Base-by-base conservation (phyloP, 2,888 invertebrate genomes). In the Caenorhabditis virilis region DNA sequence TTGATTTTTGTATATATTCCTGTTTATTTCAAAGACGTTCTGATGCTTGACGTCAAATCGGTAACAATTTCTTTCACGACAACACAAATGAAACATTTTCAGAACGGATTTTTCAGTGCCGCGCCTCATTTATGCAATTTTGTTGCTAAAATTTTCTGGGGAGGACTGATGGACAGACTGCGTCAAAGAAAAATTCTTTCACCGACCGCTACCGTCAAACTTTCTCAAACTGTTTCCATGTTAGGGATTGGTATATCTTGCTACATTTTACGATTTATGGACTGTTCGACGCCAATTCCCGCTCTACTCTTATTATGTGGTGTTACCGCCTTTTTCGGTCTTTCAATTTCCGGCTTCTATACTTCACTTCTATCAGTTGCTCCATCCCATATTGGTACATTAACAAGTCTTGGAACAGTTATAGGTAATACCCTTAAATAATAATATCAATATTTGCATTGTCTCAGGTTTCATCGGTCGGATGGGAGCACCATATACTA, bases 1-100 rank as follows among this genome's bases (percentile, higher is more conserved):
- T 48, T 79, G 22, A 62, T 77, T 13, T 74, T 78, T 25, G 62
- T 71, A 9, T 79, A 78, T 48, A 66, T 79, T 23, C 79, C 79
- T 15, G 60, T 74, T 1, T 79, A 75, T 50, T 75, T 79, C 53
- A 79, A 79, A 39, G 78, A 79, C 58, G 76, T 75, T 3, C 58
- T 79, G 13, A 64, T 57, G 46, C 50, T 79, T 15, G 66, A 70
- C 50, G 64, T 77, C 2, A 57, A 71, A 56, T 57, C 61, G 22
- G 67, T 68, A 26, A 26, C 71, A 56, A n/a, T 1, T 30, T 7
- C 16, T 36, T 30, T 11, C 1, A 18, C n/a, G n/a, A n/a, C n/a
- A n/a, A n/a, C n/a, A n/a, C n/a, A n/a, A n/a, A n/a, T n/a, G n/a
- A n/a, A 13, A 1, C 23, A 13, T 23, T 41, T 58, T 48, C 43